Evolutionary conservation across 2,113 vertebrate genomes (phyloP).

Genomic region (Chroicocephalus ridibundus): DNA sequence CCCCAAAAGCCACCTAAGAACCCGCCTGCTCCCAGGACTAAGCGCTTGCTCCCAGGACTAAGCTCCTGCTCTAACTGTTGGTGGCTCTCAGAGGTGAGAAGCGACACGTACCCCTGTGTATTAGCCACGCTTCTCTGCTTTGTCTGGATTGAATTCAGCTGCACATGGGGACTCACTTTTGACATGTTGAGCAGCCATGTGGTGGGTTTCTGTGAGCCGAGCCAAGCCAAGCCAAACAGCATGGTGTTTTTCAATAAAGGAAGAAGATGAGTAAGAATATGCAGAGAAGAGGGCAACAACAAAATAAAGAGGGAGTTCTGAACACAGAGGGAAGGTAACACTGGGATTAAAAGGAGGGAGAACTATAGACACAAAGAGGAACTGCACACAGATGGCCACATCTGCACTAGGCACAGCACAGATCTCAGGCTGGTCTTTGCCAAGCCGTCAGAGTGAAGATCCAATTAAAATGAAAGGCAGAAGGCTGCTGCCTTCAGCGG

Average conservation of each 20-base stretch:
- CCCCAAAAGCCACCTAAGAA: neutral
- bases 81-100: neutral
- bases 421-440: neutral
- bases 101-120: rapidly evolving
- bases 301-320: neutral
- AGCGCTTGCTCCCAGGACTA: neutral
- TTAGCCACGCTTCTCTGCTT: neutral
- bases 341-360: neutral
- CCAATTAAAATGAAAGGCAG: slow-evolving; percentile 48
- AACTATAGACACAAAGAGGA: neutral
- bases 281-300: neutral
- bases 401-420: neutral
- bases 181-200: neutral
- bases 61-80: neutral
- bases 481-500: slow-evolving; percentile 10
- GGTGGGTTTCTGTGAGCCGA: neutral
- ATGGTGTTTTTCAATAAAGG: neutral
- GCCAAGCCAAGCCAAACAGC: neutral
- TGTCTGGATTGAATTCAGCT: neutral
- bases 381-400: neutral
- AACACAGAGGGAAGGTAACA: neutral
- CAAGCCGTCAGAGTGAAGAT: neutral
- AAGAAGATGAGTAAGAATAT: neutral
- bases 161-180: neutral
- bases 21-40: rapidly evolving